These are phyloP conservation scores for Ariopsis seemanni DNA, from an alignment of 2,113 vertebrate species.

Conservation along the genomic window DNA sequence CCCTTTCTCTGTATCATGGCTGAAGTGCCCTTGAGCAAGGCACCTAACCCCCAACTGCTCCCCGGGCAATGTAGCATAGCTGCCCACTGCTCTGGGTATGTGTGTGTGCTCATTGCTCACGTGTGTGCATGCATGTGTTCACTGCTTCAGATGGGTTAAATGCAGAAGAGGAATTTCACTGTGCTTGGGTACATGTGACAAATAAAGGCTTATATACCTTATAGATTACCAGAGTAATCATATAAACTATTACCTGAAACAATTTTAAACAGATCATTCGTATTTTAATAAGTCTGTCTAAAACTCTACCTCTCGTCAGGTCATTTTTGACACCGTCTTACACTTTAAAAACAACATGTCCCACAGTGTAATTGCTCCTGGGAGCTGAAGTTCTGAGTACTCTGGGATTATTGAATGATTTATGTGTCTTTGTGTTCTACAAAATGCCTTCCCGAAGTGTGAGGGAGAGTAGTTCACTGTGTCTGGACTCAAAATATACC, in stretches of 20 bases:
- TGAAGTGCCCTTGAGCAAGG: no score
- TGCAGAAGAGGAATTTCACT: no score
- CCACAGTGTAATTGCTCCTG: background rate
- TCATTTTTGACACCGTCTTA: background rate
- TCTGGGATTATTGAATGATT: slow-evolving; percentile 6
- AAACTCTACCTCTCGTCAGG: background rate
- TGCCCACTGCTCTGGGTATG: no score
- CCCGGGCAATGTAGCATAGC: no score
- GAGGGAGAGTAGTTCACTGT: background rate
- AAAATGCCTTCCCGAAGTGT: background rate
- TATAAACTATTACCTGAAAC: background rate
- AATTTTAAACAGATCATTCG: background rate
- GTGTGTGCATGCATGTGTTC: no score
- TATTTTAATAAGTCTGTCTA: background rate
- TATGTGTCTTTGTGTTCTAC: background rate
- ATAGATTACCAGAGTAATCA: background rate
- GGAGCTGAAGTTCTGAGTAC: background rate
- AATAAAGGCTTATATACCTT: no score
- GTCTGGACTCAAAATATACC: slow-evolving; percentile 3
- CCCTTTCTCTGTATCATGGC: no score
- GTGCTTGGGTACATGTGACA: no score
- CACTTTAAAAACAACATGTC: background rate
- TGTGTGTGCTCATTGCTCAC: no score
- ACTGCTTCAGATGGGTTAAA: no score
- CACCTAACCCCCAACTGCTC: no score